Base-by-base conservation (phyloP, 53 echinoderm and acorn worm genomes). In the Stichopus horrens region DNA sequence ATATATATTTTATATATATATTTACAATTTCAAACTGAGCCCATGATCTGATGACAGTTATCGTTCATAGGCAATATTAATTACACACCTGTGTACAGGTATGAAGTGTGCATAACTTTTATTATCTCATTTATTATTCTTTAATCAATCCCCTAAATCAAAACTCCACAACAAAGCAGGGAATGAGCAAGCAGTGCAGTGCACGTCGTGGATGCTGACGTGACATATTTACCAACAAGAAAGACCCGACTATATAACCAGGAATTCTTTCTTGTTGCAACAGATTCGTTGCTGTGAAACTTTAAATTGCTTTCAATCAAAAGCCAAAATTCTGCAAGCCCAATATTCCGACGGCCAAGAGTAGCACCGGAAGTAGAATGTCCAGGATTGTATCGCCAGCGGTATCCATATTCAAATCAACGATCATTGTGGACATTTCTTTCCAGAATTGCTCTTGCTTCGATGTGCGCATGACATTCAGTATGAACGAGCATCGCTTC, bases 251-350 rank as follows among this genome's bases (percentile, higher is more conserved):
- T n/a, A n/a, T n/a, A n/a, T n/a, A n/a, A n/a, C 68, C 68, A 11
- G 37, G 2, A 37, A 37, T 37, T 2, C 37, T 37, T 37, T 37
- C 37, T 37, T 37, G 37, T 37, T 37, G 2, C 37, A 37, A 37
- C 37, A 37, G 37, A 2, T 37, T 37, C 37, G 0, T 37, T 0
- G 37, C 37, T 37, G 37, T 37, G 37, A 37, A 37, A 37, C 37
- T 0, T 37, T 37, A 37, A 0, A 37, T 37, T 37, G 37, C 1
- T n/a, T n/a, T n/a, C n/a, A 18, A 51, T 59, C 23, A 83, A 23
- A 83, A 83, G 83, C 60, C 83, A 59, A 83, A 83, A 21, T 83
- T 83, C 54, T 22, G 23, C 54, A 83, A 8, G 14, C 83, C 83
- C 11, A 83, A 57, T 63, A 83, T 83, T 9, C 83, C 83, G 23